A percentile compares a stretch with the other conserved stretches of the same genome.
phyloP scores from a whole-genome alignment of 2,888 invertebrate species.

The Pachliopta kotzebuea region DNA sequence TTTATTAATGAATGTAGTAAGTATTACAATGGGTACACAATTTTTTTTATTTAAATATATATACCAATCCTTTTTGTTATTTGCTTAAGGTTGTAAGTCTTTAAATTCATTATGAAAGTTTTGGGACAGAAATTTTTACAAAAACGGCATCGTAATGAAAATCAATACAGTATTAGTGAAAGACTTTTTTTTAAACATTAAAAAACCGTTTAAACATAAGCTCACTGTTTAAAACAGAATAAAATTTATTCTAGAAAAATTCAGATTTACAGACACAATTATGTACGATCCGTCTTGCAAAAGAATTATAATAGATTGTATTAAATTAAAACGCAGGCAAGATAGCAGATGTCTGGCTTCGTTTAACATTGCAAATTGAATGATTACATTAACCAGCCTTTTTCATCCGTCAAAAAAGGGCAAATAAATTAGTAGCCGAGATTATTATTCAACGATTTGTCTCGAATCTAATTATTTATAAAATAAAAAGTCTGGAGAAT shows the following conservation, averaged over 20 bases:
- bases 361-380: slow-evolving; percentile 77
- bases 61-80: no score
- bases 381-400: slow-evolving; percentile 75
- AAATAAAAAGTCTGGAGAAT: not conserved
- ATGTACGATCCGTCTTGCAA: slow-evolving; percentile 14
- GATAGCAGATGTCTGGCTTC: slow-evolving; percentile 53
- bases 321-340: slow-evolving; percentile 44
- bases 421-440: slow-evolving; percentile 42
- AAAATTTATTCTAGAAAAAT: slow-evolving; percentile 44
- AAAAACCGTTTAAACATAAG: not conserved
- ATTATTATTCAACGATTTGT: slow-evolving; percentile 48
- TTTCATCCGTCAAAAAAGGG: slow-evolving; percentile 33
- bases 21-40: no score
- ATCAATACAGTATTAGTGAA: no score
- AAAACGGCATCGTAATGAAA: no score
- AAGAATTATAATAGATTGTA: slow-evolving; percentile 38
- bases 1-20: no score
- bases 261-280: slow-evolving; percentile 33
- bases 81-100: no score
- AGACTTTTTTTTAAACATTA: not conserved
- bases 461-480: not conserved
- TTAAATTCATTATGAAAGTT: no score
- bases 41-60: no score
- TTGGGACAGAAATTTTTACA: no score
- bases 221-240: slow-evolving; percentile 29